Evolutionary conservation across 2,797 vertebrate species (phyloP).

Genomic region (Toxotes lorentzi): DNA sequence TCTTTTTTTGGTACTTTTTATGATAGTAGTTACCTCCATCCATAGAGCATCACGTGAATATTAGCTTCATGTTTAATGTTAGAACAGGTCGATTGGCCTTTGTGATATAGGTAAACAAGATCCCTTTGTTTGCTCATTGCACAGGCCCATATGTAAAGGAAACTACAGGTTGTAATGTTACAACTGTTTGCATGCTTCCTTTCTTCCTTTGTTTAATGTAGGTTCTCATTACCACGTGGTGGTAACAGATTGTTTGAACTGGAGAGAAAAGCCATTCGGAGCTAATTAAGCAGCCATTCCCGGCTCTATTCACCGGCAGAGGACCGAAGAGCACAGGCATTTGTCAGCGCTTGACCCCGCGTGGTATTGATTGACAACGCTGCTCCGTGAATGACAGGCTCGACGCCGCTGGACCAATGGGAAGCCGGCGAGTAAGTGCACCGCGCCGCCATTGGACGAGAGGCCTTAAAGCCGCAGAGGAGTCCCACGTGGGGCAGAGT

Average conservation of each 20-base stretch:
- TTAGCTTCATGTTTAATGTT: slow-evolving; percentile 29
- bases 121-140: slow-evolving; percentile 47
- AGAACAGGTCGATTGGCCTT: slow-evolving; percentile 43
- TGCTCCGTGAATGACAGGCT: slow-evolving; percentile 83
- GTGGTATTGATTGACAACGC: slow-evolving; percentile 95
- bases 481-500: slow-evolving; percentile 86
- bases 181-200: slow-evolving; percentile 83
- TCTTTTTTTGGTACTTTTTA: slow-evolving; percentile 1
- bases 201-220: slow-evolving; percentile 89
- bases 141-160: slow-evolving; percentile 67
- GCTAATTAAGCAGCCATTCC: slow-evolving; percentile 97
- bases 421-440: slow-evolving; percentile 70
- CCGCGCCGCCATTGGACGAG: slow-evolving; percentile 78
- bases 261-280: slow-evolving; percentile 96
- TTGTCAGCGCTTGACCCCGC: slow-evolving; percentile 95
- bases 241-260: slow-evolving; percentile 97
- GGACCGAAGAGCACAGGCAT: slow-evolving; percentile 91
- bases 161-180: slow-evolving; percentile 83
- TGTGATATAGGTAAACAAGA: slow-evolving; percentile 57
- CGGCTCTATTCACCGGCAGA: slow-evolving; percentile 93
- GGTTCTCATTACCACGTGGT: slow-evolving; percentile 95
- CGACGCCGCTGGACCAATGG: slow-evolving; percentile 77
- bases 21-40: neutral
- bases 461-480: slow-evolving; percentile 75
- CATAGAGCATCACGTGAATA: slow-evolving; percentile 15